Evolutionary conservation across 2,888 invertebrate species (phyloP).

Genomic region (Spisula subtruncata): DNA sequence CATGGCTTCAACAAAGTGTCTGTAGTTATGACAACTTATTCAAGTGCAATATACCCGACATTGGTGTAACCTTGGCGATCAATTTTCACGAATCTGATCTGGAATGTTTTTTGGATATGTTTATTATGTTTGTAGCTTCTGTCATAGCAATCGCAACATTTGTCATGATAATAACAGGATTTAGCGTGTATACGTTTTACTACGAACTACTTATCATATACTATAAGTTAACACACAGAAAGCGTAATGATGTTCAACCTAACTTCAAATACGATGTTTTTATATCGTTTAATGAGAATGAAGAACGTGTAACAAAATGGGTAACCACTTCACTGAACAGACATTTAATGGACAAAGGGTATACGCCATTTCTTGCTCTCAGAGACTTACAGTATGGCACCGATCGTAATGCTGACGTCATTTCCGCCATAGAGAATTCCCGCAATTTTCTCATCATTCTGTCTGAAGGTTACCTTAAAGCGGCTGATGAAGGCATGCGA

Average conservation of each 20-base stretch:
- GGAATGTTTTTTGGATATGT: background rate
- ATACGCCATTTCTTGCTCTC: slow-evolving; percentile 49
- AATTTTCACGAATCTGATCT: slow-evolving; percentile 27
- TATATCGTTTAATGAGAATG: too few relatives aligned
- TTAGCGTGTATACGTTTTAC: slow-evolving; percentile 11
- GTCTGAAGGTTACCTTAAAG: slow-evolving; percentile 47
- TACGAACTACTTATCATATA: slow-evolving; percentile 52
- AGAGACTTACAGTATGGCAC: slow-evolving; percentile 46
- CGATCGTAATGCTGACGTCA: too few relatives aligned
- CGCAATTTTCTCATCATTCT: too few relatives aligned
- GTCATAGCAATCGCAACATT: background rate
- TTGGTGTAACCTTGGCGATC: slow-evolving; percentile 21
- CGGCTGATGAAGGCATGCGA: slow-evolving; percentile 8
- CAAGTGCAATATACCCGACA: slow-evolving; percentile 40
- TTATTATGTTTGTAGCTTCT: background rate
- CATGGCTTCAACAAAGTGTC: slow-evolving; percentile 31
- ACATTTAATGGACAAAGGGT: too few relatives aligned
- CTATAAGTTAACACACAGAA: slow-evolving; percentile 19
- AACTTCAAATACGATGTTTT: slow-evolving; percentile 35
- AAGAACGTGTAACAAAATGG: slow-evolving; percentile 46
- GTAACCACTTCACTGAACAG: slow-evolving; percentile 44
- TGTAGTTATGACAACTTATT: slow-evolving; percentile 46
- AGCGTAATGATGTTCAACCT: slow-evolving; percentile 16
- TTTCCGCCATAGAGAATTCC: slow-evolving; percentile 25
- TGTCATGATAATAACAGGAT: slow-evolving; percentile 29